These are phyloP conservation scores for Samia ricini DNA, from an alignment of 1,140 invertebrate genomes.

Conservation along the genomic window DNA sequence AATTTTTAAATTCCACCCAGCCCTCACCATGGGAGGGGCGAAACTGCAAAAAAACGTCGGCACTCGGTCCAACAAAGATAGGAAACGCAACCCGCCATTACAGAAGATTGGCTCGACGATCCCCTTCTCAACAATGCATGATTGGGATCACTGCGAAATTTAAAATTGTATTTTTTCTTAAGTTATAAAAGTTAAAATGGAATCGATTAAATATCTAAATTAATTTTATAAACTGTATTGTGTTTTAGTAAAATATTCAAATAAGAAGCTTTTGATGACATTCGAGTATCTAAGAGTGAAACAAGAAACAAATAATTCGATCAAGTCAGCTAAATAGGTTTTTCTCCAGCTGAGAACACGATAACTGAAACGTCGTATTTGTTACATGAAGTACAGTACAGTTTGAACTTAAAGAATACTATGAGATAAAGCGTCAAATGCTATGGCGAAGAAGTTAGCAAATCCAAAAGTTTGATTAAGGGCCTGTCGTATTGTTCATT, in stretches of 20 bases:
- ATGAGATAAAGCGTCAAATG: constrained; percentile 31
- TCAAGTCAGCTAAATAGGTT: constrained; percentile 74
- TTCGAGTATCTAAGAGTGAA: constrained; percentile 17
- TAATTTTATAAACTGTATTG: not conserved
- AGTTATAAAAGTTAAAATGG: not conserved
- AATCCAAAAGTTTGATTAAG: constrained; percentile 78
- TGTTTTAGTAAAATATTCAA: not conserved
- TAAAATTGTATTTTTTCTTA: constrained; percentile 27
- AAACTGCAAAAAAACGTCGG: constrained; percentile 66
- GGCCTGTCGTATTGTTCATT: constrained; percentile 78
- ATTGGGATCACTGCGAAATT: constrained; percentile 35
- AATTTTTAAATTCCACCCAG: constrained; percentile 39
- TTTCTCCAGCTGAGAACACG: constrained; percentile 45
- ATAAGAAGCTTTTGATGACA: constrained; percentile 3
- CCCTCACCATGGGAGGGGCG: constrained; percentile 50
- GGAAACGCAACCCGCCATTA: constrained; percentile 67
- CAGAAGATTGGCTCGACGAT: constrained; percentile 64
- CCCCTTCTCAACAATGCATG: constrained; percentile 34
- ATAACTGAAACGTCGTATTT: constrained; percentile 28
- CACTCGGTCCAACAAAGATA: constrained; percentile 60
- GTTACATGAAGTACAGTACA: constrained; percentile 10
- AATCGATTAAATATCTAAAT: not conserved
- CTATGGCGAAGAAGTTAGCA: constrained; percentile 34
- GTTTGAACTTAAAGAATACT: constrained; percentile 20
- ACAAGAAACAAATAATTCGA: constrained; percentile 75